Conservation (phyloP, 2,797 vertebrate species). For the Helostoma temminkii region DNA sequence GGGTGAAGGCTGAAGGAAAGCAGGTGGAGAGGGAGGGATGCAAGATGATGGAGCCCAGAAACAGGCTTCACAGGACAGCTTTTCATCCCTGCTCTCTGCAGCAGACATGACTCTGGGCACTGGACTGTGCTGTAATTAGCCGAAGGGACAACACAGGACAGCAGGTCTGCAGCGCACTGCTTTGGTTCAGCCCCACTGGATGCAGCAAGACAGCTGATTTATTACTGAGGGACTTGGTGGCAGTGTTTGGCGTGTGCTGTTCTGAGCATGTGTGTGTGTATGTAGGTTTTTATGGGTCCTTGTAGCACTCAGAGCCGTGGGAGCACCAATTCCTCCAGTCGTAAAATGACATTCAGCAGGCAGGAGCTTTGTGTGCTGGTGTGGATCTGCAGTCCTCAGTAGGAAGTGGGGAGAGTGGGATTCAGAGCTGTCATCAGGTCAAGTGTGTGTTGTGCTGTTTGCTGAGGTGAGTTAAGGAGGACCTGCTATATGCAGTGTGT, state of each 20-base stretch:
- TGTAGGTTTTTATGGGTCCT: slow-evolving; percentile 75
- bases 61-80: slow-evolving; percentile 71
- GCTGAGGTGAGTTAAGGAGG: slow-evolving; percentile 71
- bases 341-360: slow-evolving; percentile 82
- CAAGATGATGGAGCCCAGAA: slow-evolving; percentile 77
- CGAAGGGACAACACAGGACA: slow-evolving; percentile 76
- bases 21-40: slow-evolving; percentile 51
- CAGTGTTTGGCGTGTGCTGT: slow-evolving; percentile 55
- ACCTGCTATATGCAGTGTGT: slow-evolving; percentile 69
- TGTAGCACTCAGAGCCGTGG: slow-evolving; percentile 61
- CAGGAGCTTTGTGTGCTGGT: slow-evolving; percentile 71
- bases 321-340: slow-evolving; percentile 77
- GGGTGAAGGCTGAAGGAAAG: slow-evolving; percentile 70
- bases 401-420: slow-evolving; percentile 66
- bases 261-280: slow-evolving; percentile 54
- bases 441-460: slow-evolving; percentile 51
- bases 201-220: slow-evolving; percentile 82
- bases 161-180: slow-evolving; percentile 72
- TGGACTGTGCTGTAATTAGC: slow-evolving; percentile 78
- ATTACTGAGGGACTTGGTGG: slow-evolving; percentile 77
- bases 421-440: slow-evolving; percentile 61
- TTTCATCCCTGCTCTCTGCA: slow-evolving; percentile 70
- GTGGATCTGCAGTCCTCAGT: slow-evolving; percentile 70
- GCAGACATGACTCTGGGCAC: slow-evolving; percentile 78
- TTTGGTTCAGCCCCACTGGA: slow-evolving; percentile 70